A percentile compares a stretch with the other conserved stretches of the same genome.
These are phyloP conservation scores for Dasysyrphus albostriatus DNA, from an alignment of 2,888 invertebrate species.

Conservation along the genomic window DNA sequence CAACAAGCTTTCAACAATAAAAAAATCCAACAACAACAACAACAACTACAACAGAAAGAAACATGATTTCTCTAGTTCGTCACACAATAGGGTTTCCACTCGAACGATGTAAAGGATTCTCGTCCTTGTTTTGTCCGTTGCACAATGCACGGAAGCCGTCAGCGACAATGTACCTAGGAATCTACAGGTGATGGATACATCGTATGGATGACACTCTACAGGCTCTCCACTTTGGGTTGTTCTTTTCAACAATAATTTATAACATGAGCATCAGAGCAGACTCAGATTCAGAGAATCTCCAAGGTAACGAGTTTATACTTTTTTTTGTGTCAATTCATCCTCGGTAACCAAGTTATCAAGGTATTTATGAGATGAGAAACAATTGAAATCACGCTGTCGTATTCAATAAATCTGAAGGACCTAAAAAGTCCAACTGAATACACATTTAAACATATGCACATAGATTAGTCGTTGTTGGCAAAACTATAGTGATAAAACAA, in stretches of 20 bases:
- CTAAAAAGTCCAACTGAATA: conserved; percentile 15
- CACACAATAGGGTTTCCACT: conserved; percentile 57
- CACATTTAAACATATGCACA: not conserved
- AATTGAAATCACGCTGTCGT: conserved; percentile 30
- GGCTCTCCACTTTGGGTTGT: conserved; percentile 4
- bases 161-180: conserved; percentile 4
- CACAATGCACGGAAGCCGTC: conserved; percentile 33
- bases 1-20: conserved; percentile 53
- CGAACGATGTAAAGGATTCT: conserved; percentile 53
- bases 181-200: conserved; percentile 59
- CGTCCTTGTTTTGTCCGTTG: conserved; percentile 41
- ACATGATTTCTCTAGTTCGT: conserved; percentile 33
- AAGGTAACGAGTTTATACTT: conserved; percentile 37
- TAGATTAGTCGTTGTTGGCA: conserved; percentile 2
- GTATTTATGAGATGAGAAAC: not conserved
- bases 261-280: conserved; percentile 15
- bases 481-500: not conserved
- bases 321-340: conserved; percentile 17
- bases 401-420: conserved; percentile 29
- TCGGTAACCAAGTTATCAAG: not conserved
- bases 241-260: conserved; percentile 12
- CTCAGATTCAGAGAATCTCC: conserved; percentile 8
- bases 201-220: conserved; percentile 30
- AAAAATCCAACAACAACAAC: not conserved
- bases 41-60: not conserved